These are phyloP conservation scores for Gorsachius goisagi DNA, from an alignment of 2,113 vertebrate species.

Conservation along the genomic window DNA sequence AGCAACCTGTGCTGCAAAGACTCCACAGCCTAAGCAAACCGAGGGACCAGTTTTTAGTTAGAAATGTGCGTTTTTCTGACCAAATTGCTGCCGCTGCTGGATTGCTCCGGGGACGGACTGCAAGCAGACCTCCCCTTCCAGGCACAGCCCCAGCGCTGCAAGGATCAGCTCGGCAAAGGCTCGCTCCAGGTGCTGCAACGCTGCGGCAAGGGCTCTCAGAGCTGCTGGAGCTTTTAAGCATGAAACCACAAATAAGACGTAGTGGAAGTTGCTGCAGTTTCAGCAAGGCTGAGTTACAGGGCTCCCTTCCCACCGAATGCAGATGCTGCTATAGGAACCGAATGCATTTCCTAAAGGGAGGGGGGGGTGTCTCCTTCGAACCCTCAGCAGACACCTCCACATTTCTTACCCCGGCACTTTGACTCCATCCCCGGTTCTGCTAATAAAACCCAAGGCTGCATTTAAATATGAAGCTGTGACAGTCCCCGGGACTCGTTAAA, in stretches of 20 bases:
- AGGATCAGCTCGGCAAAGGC: neutral
- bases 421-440: neutral
- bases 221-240: neutral
- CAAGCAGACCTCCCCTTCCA: neutral
- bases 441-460: neutral
- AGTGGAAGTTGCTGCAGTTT: neutral
- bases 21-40: neutral
- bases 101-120: neutral
- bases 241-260: neutral
- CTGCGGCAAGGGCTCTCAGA: neutral
- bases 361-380: neutral
- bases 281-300: neutral
- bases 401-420: rapidly evolving
- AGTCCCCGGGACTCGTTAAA: neutral
- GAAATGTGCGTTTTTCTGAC: neutral
- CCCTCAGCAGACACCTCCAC: neutral
- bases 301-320: neutral
- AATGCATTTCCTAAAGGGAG: neutral
- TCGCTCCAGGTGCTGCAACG: neutral
- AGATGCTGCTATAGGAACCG: neutral
- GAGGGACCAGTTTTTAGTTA: neutral
- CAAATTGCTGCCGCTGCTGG: neutral
- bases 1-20: neutral
- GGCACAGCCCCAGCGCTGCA: rapidly evolving
- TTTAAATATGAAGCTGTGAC: neutral